Conservation (phyloP, 2,113 vertebrate genomes). For the Eidolon helvum region DNA sequence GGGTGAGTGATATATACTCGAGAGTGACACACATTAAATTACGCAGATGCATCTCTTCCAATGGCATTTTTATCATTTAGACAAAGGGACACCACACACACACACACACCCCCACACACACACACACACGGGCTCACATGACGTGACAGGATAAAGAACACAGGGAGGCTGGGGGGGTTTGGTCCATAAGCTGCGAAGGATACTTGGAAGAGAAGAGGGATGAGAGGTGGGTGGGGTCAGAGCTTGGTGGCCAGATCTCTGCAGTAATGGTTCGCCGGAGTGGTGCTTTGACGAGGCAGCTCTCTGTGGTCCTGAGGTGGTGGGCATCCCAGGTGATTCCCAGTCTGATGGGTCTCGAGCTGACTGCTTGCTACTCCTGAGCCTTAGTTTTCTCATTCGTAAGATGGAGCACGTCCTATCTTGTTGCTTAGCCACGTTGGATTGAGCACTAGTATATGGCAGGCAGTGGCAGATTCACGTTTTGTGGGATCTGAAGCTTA, state of each 20-base stretch:
- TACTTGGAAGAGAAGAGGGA: background rate
- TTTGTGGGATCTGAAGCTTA: background rate
- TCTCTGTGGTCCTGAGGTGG: background rate
- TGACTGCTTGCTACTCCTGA: background rate
- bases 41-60: background rate
- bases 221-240: background rate
- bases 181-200: background rate
- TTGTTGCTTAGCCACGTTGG: background rate
- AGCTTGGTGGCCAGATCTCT: background rate
- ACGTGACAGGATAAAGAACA: background rate
- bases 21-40: background rate
- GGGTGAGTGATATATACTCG: background rate
- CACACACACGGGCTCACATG: rapidly evolving
- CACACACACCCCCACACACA: rapidly evolving
- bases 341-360: background rate
- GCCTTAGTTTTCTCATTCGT: background rate
- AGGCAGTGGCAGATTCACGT: background rate
- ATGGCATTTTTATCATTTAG: background rate
- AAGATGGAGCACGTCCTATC: background rate
- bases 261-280: rapidly evolving
- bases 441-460: background rate
- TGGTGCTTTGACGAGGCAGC: background rate
- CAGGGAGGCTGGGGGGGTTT: rapidly evolving
- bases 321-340: background rate
- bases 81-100: background rate